Conservation (phyloP, 2,113 vertebrate genomes). For the Sebastes schlegelii region DNA sequence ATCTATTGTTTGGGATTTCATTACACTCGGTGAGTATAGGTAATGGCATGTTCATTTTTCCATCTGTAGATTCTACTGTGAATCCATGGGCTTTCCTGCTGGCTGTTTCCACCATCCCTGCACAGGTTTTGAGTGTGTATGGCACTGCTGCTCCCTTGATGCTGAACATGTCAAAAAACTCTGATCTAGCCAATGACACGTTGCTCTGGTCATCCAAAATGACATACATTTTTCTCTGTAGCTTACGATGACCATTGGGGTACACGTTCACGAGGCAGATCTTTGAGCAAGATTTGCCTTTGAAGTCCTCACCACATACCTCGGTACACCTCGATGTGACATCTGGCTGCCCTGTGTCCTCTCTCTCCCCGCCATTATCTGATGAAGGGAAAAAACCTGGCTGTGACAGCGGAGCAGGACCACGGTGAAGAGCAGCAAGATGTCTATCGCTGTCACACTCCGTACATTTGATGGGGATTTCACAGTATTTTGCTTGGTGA, state of each 20-base stretch:
- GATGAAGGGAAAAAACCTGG: background rate
- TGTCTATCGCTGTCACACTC: background rate
- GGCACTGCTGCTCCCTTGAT: background rate
- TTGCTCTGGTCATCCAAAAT: slow-evolving; percentile 11
- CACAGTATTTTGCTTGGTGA: background rate
- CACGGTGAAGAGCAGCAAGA: background rate
- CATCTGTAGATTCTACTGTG: slow-evolving; percentile 13
- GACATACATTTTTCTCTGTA: background rate
- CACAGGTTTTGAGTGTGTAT: slow-evolving; percentile 11
- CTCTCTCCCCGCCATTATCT: background rate
- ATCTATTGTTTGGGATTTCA: background rate
- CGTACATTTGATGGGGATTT: background rate
- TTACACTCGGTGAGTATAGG: slow-evolving; percentile 4
- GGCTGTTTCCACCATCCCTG: background rate
- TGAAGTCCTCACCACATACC: background rate
- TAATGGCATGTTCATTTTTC: background rate
- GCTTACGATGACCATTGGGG: background rate
- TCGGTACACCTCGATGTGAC: background rate
- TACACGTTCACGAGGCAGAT: background rate
- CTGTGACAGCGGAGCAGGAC: background rate
- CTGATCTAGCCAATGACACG: background rate
- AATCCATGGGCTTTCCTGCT: background rate
- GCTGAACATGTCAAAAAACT: slow-evolving; percentile 15
- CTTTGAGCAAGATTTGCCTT: background rate
- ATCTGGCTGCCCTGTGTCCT: background rate